Evolutionary conservation across 1,140 invertebrate genomes (phyloP), one percentile per base, ranked within the genome.

Genomic region (Glossosoma conforme): DNA sequence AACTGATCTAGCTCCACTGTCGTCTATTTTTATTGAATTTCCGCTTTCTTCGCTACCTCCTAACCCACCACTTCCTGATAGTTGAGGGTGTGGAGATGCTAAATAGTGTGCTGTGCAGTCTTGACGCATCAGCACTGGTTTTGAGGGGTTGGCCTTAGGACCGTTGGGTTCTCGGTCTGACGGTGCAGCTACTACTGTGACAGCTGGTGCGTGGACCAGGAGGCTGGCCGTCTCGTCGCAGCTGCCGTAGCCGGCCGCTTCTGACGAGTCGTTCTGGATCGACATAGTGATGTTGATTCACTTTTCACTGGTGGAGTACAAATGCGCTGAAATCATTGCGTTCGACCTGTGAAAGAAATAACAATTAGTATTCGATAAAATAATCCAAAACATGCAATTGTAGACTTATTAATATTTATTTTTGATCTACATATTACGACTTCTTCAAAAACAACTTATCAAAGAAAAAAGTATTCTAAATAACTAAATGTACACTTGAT

Each of bases 111-210:
- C 85, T 8, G 87, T 87, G 51, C 87, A 86, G 70, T 90, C 87
- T 71, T 91, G 88, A 47, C 88, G 77, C 73, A 86, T 88, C 45
- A 91, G 73, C 19, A 89, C 84, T 30, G 87, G 88, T 65, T 90
- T 90, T 62, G 70, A 32, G 57, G 63, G 62, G 54, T 63, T 52
- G 5, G 20, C 14, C 3, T 45, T 35, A 13, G 42, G 38, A 8
- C 67, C 68, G 21, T 66, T 57, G 62, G 66, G 22, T 40, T 54
- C 42, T 44, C 48, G 38, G 52, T 63, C 63, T 60, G 67, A 67
- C 62, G 72, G 69, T 6, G 68, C 61, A 5, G 74, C 66, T 37
- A 74, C 72, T 35, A 74, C 72, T 9, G 70, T 74, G 4, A 74
- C 70, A 4, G 74, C 63, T 24, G 74, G 70, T 1, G 66, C 67